Evolutionary conservation across 64 coral and sea anemone genomes (phyloP).

Genomic region (Trachythela sp.): DNA sequence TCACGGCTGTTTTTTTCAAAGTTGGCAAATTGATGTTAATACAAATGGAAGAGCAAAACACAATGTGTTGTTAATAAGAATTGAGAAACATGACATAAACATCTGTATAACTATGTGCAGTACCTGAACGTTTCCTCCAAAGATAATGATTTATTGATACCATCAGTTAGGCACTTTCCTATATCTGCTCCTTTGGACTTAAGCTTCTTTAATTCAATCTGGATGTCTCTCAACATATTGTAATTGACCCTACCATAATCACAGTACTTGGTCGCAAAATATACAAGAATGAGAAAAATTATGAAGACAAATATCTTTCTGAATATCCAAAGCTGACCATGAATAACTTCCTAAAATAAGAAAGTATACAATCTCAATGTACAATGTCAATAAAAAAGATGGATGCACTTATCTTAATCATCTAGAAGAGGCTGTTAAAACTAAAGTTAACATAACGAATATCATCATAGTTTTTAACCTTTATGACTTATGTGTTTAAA

Average conservation of each 20-base stretch:
- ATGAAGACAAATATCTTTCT: not conserved
- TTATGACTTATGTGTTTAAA: too few species aligned
- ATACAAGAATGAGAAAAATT: not conserved
- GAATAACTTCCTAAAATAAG: not conserved
- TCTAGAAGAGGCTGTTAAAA: too few species aligned
- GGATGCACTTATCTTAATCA: too few species aligned
- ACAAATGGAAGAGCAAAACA: too few species aligned
- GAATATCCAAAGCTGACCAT: not conserved
- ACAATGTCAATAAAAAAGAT: too few species aligned
- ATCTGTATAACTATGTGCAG: not conserved
- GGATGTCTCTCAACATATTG: slow-evolving; percentile 16
- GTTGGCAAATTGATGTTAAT: too few species aligned
- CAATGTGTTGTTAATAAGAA: too few species aligned
- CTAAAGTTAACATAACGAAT: too few species aligned
- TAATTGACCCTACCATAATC: not conserved
- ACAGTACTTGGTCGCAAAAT: slow-evolving; percentile 12
- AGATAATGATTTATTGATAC: not conserved
- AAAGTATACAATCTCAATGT: not conserved
- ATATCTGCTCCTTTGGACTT: not conserved
- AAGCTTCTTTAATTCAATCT: not conserved
- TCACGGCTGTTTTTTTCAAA: too few species aligned
- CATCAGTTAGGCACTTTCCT: not conserved
- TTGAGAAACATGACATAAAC: not conserved
- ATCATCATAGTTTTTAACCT: too few species aligned
- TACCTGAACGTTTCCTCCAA: not conserved